Conservation (phyloP, 1,140 invertebrate species). For the Hirudo medicinalis region DNA sequence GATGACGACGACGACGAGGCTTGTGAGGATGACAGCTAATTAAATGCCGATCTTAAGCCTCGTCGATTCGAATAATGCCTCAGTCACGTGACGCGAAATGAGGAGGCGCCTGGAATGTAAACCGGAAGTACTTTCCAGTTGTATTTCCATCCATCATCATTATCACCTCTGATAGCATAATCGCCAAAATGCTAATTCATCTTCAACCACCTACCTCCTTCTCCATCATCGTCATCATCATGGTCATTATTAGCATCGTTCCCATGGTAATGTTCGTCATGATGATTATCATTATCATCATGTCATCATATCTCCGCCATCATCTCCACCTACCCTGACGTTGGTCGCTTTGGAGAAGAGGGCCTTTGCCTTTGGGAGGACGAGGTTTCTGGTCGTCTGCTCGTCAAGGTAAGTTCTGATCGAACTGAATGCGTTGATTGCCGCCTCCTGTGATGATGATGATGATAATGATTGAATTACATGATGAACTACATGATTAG, state of each 20-base stretch:
- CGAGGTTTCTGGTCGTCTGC: conserved; percentile 60
- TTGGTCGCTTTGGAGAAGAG: conserved; percentile 71
- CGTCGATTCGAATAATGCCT: no score
- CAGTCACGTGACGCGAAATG: no score
- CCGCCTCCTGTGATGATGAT: conserved; percentile 39
- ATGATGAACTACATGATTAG: no score
- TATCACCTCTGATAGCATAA: neutral
- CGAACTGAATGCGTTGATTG: conserved; percentile 70
- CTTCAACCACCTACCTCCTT: neutral
- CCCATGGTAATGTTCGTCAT: neutral
- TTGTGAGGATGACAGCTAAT: conserved; percentile 5
- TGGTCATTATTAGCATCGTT: neutral
- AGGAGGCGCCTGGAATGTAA: no score
- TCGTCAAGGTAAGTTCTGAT: conserved; percentile 74
- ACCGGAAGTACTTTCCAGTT: no score
- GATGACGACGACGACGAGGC: conserved; percentile 24
- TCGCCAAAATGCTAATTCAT: neutral
- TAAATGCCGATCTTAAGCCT: neutral
- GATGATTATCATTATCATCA: neutral
- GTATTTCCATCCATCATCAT: neutral
- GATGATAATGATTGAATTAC: conserved; percentile 8
- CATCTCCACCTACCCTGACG: conserved; percentile 40
- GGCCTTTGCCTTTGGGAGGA: conserved; percentile 70
- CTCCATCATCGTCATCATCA: conserved; percentile 5
- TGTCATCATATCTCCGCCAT: no score